Evolutionary conservation across 2,888 invertebrate genomes (phyloP), one percentile per base, ranked within the genome.

Genomic region (Pyrrhosoma nymphula): DNA sequence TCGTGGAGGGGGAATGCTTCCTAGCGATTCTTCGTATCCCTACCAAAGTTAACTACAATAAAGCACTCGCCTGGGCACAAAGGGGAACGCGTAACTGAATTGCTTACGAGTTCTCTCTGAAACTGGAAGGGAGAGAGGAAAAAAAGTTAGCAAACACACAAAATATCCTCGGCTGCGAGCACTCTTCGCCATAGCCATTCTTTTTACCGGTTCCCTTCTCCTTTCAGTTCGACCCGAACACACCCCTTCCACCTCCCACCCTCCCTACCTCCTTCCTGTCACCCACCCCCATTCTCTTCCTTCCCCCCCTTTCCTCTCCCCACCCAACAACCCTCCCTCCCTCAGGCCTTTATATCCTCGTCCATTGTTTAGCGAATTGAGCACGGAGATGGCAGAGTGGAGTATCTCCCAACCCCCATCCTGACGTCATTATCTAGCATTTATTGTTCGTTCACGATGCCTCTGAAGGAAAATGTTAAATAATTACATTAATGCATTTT

Each of bases 41-140:
- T 89, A 26, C 89, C n/a, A n/a, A 55, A 47, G 47, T 89, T 47
- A 89, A 89, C 55, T 89, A 56, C n/a, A 89, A 89, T 89, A 55
- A 89, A 89, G 89, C 82, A 82, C 82, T 89, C 56, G 56, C 55
- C 55, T 6, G 26, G 47, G 89, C n/a, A 56, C 89, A 56, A 89
- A 56, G 47, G 47, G 55, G 56, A 89, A n/a, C n/a, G 56, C 56
- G 47, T 89, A 47, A 56, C 56, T 89, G 55, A 56, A 89, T 56
- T 89, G 47, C 56, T 89, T 47, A 55, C 47, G 89, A 47, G 89
- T 56, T 89, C 89, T n/a, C 89, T 82, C 82, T 82, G 39, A 26
- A 88, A 88, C 26, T 47, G 20, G 10, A 60, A 16, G 23, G 55
- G 88, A 14, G 47, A 20, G 20, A 26, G 35, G 26, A 89, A 89